A percentile compares a stretch with the other conserved stretches of the same genome.
These are phyloP conservation scores for Panorpa germanica DNA, from an alignment of 2,888 invertebrate genomes.

Conservation along the genomic window DNA sequence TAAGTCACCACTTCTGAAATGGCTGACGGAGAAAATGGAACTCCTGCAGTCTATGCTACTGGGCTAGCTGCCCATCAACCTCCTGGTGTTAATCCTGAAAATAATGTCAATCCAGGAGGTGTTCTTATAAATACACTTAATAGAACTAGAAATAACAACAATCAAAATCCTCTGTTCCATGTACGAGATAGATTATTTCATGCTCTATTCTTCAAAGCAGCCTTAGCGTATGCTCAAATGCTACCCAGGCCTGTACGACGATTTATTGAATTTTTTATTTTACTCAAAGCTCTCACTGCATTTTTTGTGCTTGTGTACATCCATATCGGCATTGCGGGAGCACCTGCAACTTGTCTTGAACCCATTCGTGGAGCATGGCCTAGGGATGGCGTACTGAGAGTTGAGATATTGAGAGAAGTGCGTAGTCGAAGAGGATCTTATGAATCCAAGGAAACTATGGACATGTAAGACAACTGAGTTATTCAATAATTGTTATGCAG, in stretches of 20 bases:
- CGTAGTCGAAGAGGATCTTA: no score
- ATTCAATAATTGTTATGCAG: no score
- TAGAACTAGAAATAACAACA: slow-evolving; percentile 33
- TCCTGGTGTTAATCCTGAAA: slow-evolving; percentile 30
- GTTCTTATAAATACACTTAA: slow-evolving; percentile 32
- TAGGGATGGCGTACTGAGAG: slow-evolving; percentile 80
- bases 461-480: no score
- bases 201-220: slow-evolving; percentile 83
- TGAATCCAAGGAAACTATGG: no score
- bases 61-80: no score
- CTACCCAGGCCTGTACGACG: slow-evolving; percentile 41
- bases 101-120: slow-evolving; percentile 32
- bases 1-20: no score
- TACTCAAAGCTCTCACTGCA: slow-evolving; percentile 52
- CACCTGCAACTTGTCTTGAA: slow-evolving; percentile 84
- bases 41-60: no score
- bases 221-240: slow-evolving; percentile 78
- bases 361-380: slow-evolving; percentile 85
- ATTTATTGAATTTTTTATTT: slow-evolving; percentile 20
- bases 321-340: slow-evolving; percentile 82
- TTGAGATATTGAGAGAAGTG: slow-evolving; percentile 63
- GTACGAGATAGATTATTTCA: slow-evolving; percentile 86
- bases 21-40: no score
- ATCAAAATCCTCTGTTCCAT: slow-evolving; percentile 61
- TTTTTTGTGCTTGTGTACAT: slow-evolving; percentile 88